Evolutionary conservation across 2,888 invertebrate genomes (phyloP).

Genomic region (Nymphalis polychloros): DNA sequence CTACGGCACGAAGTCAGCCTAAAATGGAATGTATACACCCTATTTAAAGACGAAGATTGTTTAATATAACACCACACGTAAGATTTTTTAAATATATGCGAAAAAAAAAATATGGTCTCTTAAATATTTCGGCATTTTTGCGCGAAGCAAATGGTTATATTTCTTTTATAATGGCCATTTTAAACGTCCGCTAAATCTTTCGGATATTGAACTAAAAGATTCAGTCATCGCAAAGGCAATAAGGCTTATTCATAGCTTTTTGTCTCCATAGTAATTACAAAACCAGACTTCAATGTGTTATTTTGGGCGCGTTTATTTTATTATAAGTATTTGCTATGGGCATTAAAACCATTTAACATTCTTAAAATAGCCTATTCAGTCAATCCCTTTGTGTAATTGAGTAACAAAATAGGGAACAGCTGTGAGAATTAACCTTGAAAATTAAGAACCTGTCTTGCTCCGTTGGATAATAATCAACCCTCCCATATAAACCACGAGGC

Average conservation of each 20-base stretch:
- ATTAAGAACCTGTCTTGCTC: slow-evolving; percentile 62
- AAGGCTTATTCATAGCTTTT: not conserved
- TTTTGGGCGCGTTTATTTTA: not conserved
- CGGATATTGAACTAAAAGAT: slow-evolving; percentile 67
- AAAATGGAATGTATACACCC: slow-evolving; percentile 55
- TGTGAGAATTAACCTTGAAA: slow-evolving; percentile 40
- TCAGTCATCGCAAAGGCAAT: slow-evolving; percentile 17
- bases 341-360: not conserved
- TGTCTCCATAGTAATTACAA: slow-evolving; percentile 7
- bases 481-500: slow-evolving; percentile 50
- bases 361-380: not conserved
- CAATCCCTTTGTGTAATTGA: slow-evolving; percentile 3
- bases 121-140: slow-evolving; percentile 74
- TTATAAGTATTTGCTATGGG: not conserved
- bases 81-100: slow-evolving; percentile 55
- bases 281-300: not conserved
- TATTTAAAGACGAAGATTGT: slow-evolving; percentile 57
- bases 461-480: slow-evolving; percentile 55
- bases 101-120: slow-evolving; percentile 65
- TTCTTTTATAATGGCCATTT: slow-evolving; percentile 67
- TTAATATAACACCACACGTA: slow-evolving; percentile 49
- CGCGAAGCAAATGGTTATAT: slow-evolving; percentile 65
- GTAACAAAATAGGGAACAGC: slow-evolving; percentile 13
- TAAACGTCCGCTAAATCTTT: slow-evolving; percentile 64
- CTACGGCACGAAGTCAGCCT: slow-evolving; percentile 42